Conservation (phyloP, 1,140 invertebrate species). For the Temnothorax curvispinosus region DNA sequence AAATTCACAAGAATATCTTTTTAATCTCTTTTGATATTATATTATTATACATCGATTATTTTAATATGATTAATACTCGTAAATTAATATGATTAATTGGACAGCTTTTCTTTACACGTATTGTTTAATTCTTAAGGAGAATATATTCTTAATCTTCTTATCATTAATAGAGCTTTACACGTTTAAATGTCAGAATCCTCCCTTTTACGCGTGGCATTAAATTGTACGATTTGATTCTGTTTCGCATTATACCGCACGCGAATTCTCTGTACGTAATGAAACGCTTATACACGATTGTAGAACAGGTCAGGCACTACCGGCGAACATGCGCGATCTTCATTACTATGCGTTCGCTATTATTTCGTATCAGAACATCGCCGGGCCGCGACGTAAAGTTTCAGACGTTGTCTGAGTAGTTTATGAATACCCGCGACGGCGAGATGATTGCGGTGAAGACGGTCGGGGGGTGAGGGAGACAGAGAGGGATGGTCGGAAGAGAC, state of each 20-base stretch:
- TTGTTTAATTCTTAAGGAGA: not conserved
- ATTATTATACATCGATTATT: not conserved
- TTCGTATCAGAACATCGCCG: conserved; percentile 71
- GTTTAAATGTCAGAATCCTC: not conserved
- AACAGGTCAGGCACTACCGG: not conserved
- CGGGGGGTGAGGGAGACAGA: conserved; percentile 3
- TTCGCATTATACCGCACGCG: not conserved
- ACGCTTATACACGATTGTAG: not conserved
- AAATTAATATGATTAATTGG: not conserved
- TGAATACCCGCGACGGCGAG: conserved; percentile 72
- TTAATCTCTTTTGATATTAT: not conserved
- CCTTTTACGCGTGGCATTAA: not conserved
- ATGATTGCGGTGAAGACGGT: conserved; percentile 70
- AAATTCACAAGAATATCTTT: not conserved
- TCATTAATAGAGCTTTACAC: not conserved
- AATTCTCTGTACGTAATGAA: not conserved
- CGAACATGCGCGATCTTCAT: conserved; percentile 40
- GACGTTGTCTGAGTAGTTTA: conserved; percentile 78
- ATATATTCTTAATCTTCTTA: conserved; percentile 6
- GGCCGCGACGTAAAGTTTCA: conserved; percentile 71
- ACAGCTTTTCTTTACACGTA: not conserved
- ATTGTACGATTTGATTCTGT: conserved; percentile 3
- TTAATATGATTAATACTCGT: no score
- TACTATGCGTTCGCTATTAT: conserved; percentile 67
- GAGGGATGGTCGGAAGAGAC: conserved; percentile 52